Evolutionary conservation across 1,140 invertebrate genomes (phyloP).

Genomic region (Sesamia nonagrioides): DNA sequence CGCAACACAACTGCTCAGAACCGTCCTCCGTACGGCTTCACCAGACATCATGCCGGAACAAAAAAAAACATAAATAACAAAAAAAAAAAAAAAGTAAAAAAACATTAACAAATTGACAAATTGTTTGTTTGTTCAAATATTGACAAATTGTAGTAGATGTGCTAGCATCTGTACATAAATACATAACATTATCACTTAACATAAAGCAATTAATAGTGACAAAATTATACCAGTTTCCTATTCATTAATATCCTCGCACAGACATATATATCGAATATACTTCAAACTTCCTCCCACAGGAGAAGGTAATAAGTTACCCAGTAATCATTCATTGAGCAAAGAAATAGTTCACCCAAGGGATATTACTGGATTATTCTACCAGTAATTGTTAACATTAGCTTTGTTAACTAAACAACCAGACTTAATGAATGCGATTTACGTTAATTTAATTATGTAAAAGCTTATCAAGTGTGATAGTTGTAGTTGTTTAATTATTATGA

Average conservation of each 20-base stretch:
- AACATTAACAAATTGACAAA: too few species aligned
- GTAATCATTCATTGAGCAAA: neutral
- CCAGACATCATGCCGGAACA: too few species aligned
- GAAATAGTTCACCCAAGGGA: neutral
- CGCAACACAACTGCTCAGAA: too few species aligned
- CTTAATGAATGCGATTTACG: constrained; percentile 30
- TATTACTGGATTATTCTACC: neutral
- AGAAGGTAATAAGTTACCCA: neutral
- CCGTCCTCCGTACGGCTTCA: too few species aligned
- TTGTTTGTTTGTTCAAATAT: too few species aligned
- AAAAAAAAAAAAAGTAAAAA: too few species aligned
- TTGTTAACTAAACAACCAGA: constrained; percentile 33
- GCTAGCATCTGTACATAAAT: too few species aligned
- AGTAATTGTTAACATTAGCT: constrained; percentile 19
- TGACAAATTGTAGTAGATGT: too few species aligned
- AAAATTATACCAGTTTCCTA: neutral
- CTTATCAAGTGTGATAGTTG: neutral
- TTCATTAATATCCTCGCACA: neutral
- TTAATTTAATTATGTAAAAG: constrained; percentile 40
- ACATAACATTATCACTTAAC: neutral
- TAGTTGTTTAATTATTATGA: constrained; percentile 28
- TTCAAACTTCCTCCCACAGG: neutral
- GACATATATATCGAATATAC: neutral
- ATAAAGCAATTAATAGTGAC: neutral
- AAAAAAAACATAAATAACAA: too few species aligned